Evolutionary conservation across 2,113 vertebrate species (phyloP).

Genomic region (Rhizomys pruinosus): DNA sequence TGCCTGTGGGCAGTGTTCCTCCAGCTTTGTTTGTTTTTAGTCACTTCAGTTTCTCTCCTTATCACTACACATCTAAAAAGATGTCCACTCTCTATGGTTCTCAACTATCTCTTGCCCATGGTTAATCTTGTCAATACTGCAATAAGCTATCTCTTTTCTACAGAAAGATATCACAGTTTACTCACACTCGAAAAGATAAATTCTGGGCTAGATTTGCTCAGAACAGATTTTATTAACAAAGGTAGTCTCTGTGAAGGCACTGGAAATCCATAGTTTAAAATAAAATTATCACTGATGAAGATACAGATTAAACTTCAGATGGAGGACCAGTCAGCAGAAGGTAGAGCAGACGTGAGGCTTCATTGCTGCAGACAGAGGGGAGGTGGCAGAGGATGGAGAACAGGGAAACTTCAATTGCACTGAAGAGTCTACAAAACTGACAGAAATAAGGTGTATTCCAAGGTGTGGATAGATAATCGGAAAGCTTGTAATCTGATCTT

Average conservation of each 20-base stretch:
- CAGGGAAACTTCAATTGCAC: neutral
- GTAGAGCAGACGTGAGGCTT: neutral
- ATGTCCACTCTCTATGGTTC: neutral
- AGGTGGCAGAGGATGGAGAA: neutral
- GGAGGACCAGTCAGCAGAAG: neutral
- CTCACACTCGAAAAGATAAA: neutral
- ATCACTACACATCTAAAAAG: neutral
- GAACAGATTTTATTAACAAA: neutral
- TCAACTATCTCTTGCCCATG: neutral
- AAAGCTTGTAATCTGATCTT: neutral
- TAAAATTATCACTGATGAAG: constrained; percentile 7
- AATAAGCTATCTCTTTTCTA: neutral
- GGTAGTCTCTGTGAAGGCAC: neutral
- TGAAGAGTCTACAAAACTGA: neutral
- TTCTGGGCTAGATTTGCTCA: neutral
- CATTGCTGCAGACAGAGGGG: neutral
- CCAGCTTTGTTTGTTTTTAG: neutral
- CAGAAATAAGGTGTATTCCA: neutral
- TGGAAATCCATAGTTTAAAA: constrained; percentile 19
- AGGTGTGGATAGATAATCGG: neutral
- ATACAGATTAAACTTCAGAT: neutral
- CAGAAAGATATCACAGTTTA: neutral
- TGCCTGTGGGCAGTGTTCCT: neutral
- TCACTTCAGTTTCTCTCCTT: neutral
- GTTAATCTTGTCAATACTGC: neutral